Percentiles rank a stretch among this genome's conserved stretches.
phyloP scores from a whole-genome alignment of 2,113 vertebrate genomes.

The Aleadryas rufinucha region DNA sequence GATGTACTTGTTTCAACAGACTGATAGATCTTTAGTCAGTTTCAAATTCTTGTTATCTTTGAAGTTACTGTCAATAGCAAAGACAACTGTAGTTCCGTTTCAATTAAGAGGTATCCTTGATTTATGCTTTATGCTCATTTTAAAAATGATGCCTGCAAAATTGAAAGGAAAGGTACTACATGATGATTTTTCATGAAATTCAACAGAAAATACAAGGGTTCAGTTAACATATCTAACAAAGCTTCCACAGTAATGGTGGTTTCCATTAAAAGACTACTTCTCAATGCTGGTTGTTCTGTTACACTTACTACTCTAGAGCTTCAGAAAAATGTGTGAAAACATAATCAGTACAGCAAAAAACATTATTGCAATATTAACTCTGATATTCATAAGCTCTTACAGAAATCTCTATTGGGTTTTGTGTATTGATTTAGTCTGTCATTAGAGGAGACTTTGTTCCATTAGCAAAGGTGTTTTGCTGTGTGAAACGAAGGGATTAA shows the following conservation, averaged over 20 bases:
- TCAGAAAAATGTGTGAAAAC: neutral
- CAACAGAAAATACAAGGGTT: neutral
- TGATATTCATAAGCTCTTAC: neutral
- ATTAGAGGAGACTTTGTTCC: neutral
- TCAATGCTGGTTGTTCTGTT: neutral
- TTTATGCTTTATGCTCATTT: neutral
- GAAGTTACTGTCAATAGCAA: neutral
- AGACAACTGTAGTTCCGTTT: neutral
- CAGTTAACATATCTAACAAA: neutral
- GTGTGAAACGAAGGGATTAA: neutral
- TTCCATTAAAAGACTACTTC: neutral
- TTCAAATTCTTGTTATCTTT: neutral
- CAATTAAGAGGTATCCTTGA: neutral
- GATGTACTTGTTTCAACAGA: neutral
- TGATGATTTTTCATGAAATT: neutral
- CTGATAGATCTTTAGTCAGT: neutral
- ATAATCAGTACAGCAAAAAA: neutral
- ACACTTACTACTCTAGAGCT: neutral
- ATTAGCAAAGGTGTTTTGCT: neutral
- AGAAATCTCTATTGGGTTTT: neutral
- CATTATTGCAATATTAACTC: neutral
- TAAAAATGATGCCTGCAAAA: neutral
- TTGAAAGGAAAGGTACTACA: neutral
- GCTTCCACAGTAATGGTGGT: neutral
- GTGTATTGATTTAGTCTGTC: slow-evolving; percentile 1